These are phyloP conservation scores for Zaprionus taronus DNA, from an alignment of 1,140 invertebrate genomes.

Conservation along the genomic window DNA sequence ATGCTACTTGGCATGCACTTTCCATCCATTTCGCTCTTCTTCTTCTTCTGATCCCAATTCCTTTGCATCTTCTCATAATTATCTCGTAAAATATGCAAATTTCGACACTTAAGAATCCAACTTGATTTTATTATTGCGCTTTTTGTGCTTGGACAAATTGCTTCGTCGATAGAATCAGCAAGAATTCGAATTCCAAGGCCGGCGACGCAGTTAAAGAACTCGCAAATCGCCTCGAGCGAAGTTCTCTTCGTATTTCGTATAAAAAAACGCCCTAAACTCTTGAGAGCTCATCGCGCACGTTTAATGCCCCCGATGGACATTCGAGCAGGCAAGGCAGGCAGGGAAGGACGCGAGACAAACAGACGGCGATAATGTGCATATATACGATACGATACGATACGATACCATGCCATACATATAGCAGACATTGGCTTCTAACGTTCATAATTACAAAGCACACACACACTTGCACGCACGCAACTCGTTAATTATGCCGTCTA, in stretches of 20 bases:
- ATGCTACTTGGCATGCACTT: too few relatives aligned
- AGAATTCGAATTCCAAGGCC: constrained; percentile 35
- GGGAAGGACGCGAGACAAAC: constrained; percentile 15
- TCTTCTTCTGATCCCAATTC: constrained; percentile 2
- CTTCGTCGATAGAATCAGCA: constrained; percentile 20
- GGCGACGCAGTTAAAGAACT: constrained; percentile 30
- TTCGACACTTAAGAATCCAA: constrained; percentile 37
- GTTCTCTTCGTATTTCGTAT: not conserved
- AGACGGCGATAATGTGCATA: constrained; percentile 47
- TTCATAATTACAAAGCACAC: constrained; percentile 71
- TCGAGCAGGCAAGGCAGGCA: not conserved
- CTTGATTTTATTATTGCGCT: constrained; percentile 35
- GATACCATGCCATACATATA: not conserved
- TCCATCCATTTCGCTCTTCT: not conserved
- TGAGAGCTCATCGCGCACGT: constrained; percentile 65
- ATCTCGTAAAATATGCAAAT: constrained; percentile 64
- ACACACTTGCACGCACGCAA: constrained; percentile 50
- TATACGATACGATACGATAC: not conserved
- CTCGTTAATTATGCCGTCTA: constrained; percentile 81
- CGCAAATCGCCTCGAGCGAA: constrained; percentile 20
- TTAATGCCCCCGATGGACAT: constrained; percentile 61
- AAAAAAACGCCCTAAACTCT: constrained; percentile 64
- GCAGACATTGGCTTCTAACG: constrained; percentile 64
- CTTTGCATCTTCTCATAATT: constrained; percentile 37
- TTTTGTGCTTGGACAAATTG: constrained; percentile 3